These are phyloP conservation scores for Limnephilus lunatus DNA, from an alignment of 2,888 invertebrate genomes.

Conservation along the genomic window DNA sequence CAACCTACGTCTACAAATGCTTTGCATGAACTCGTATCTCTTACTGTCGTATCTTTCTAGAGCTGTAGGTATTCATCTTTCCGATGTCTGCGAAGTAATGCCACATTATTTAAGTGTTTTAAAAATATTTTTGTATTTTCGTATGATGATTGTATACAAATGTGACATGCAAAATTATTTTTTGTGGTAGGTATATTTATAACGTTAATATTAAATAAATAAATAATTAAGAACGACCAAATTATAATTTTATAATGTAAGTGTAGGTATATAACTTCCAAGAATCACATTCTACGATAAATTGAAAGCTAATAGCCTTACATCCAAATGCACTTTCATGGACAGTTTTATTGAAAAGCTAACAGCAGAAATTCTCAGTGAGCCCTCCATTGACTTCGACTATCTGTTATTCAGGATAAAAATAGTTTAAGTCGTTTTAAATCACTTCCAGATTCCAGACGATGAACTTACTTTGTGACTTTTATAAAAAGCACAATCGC, in stretches of 20 bases:
- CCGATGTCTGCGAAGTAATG: too few relatives aligned
- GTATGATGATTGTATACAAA: too few relatives aligned
- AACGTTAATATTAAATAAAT: too few relatives aligned
- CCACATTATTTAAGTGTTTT: too few relatives aligned
- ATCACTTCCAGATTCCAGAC: neutral
- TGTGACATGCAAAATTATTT: too few relatives aligned
- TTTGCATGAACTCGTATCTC: too few relatives aligned
- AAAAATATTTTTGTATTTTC: too few relatives aligned
- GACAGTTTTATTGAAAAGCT: neutral
- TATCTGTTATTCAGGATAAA: constrained; percentile 3
- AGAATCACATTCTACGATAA: neutral
- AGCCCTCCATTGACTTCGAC: neutral
- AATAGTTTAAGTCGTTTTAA: constrained; percentile 13
- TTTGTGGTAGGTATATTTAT: too few relatives aligned
- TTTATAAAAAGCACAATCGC: constrained; percentile 31
- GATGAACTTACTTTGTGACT: constrained; percentile 12
- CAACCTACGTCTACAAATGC: too few relatives aligned
- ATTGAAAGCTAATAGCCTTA: neutral
- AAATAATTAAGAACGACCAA: neutral
- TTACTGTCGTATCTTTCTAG: too few relatives aligned
- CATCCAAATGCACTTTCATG: neutral
- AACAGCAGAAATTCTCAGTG: neutral
- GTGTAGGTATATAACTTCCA: too few relatives aligned
- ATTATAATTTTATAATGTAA: neutral
- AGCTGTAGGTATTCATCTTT: too few relatives aligned